Evolutionary conservation across 2,797 vertebrate species (phyloP).

Genomic region (Gymnoscopelus microlampas): DNA sequence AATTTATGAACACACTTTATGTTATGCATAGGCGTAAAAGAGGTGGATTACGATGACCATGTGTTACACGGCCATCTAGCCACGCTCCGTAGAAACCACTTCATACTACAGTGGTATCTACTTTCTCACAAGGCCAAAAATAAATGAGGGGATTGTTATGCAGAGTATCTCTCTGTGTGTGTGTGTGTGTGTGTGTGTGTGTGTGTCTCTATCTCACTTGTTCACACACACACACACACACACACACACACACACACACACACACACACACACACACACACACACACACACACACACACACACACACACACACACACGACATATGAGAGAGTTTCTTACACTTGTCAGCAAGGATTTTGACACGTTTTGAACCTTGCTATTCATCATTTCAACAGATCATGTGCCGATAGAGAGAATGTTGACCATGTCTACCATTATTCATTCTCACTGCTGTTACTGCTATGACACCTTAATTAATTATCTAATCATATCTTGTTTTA

Average conservation of each 20-base stretch:
- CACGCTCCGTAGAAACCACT: conserved; percentile 61
- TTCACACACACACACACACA: conserved; percentile 46
- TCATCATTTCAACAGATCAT: conserved; percentile 32
- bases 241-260: conserved; percentile 6
- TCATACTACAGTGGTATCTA: conserved; percentile 73
- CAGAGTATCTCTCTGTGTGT: conserved; percentile 13
- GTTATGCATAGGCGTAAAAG: too few relatives aligned
- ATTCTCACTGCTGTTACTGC: too few relatives aligned
- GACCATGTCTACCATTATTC: too few relatives aligned
- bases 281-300: conserved; percentile 22
- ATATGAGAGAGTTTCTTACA: conserved; percentile 16
- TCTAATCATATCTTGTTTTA: too few relatives aligned
- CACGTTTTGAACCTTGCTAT: conserved; percentile 29
- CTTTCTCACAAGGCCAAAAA: conserved; percentile 77
- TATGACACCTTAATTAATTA: too few relatives aligned
- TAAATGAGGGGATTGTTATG: conserved; percentile 72
- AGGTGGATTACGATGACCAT: too few relatives aligned
- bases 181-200: too few relatives aligned
- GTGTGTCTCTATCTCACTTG: neutral
- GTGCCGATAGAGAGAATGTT: conserved; percentile 34
- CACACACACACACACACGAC: conserved; percentile 14
- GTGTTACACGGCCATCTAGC: conserved; percentile 36
- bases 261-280: conserved; percentile 29
- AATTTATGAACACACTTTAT: too few relatives aligned
- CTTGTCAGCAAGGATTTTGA: conserved; percentile 47